phyloP scores from a whole-genome alignment of 2,113 vertebrate species.

The Sylvia atricapilla region DNA sequence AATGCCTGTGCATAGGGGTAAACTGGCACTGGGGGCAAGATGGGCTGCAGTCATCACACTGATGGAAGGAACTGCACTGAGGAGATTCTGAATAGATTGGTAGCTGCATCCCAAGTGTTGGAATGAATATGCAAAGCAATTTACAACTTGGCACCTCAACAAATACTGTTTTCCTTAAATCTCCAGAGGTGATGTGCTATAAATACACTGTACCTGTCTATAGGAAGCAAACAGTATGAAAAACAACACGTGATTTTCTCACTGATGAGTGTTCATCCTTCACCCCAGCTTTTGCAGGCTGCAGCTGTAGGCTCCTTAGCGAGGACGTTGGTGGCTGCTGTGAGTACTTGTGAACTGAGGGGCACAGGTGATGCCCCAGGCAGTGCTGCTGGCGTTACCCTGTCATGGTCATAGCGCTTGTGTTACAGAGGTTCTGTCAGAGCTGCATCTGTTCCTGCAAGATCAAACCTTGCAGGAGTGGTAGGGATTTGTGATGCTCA shows the following conservation, averaged over 20 bases:
- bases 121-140: background rate
- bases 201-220: background rate
- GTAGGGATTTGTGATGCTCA: background rate
- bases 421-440: background rate
- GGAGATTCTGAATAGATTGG: background rate
- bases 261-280: background rate
- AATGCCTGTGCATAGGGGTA: too few relatives aligned
- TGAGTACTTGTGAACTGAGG: background rate
- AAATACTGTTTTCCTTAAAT: background rate
- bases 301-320: background rate
- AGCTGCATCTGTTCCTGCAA: background rate
- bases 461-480: background rate
- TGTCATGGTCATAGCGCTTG: background rate
- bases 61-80: background rate
- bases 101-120: background rate
- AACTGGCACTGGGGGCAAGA: background rate
- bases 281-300: background rate
- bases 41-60: background rate
- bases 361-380: background rate
- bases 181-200: background rate
- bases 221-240: background rate
- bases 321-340: background rate
- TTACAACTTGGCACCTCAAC: background rate
- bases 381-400: background rate
- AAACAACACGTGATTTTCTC: accelerated